Evolutionary conservation across 2,113 vertebrate species (phyloP).

Genomic region (Prionailurus bengalensis): DNA sequence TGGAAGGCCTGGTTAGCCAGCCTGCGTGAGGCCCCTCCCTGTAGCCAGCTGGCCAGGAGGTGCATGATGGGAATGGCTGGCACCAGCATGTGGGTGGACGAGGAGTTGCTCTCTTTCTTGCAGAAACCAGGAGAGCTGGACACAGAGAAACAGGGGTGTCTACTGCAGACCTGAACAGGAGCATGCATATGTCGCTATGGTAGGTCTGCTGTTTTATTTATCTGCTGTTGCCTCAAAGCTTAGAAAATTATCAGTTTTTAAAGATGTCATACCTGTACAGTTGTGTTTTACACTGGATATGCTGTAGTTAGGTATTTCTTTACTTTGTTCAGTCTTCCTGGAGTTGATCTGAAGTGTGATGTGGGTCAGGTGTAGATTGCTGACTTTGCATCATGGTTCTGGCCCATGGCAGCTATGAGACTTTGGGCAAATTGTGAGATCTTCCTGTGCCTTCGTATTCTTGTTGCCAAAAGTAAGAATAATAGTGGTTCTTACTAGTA

Average conservation of each 20-base stretch:
- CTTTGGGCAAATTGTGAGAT: not conserved
- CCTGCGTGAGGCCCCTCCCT: not conserved
- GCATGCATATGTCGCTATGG: rapidly evolving
- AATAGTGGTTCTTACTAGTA: not conserved
- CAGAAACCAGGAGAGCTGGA: not conserved
- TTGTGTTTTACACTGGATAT: not conserved
- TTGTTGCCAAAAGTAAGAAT: not conserved
- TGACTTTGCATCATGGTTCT: rapidly evolving
- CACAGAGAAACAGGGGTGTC: too few species aligned
- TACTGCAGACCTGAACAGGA: not conserved
- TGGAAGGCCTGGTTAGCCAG: not conserved
- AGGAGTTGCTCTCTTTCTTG: not conserved
- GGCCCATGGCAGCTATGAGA: not conserved
- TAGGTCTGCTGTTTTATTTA: not conserved
- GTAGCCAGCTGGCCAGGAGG: rapidly evolving
- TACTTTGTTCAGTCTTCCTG: not conserved
- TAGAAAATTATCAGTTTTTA: not conserved
- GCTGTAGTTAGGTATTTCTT: not conserved
- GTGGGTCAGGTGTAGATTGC: not conserved
- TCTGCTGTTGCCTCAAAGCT: not conserved
- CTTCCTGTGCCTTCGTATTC: not conserved
- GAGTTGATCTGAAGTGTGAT: not conserved
- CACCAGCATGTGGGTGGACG: too few species aligned
- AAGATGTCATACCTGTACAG: not conserved
- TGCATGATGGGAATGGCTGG: not conserved